Evolutionary conservation across 2,888 invertebrate species (phyloP).

Genomic region (Tetramorium bicarinatum): DNA sequence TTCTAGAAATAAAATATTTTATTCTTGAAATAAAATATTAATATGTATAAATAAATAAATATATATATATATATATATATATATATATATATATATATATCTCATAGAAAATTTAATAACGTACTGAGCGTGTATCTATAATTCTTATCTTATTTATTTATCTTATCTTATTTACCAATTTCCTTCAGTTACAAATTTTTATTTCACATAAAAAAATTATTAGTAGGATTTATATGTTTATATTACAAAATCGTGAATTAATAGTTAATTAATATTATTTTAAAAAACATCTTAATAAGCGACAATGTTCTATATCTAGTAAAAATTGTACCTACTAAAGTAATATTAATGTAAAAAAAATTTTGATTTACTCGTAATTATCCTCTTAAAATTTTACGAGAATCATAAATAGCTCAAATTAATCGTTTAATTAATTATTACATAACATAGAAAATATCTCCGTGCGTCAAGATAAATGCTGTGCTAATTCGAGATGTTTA

Average conservation of each 20-base stretch:
- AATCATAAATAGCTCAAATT: neutral
- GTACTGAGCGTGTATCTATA: neutral
- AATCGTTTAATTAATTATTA: conserved; percentile 14
- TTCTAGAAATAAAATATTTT: no score
- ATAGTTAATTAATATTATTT: neutral
- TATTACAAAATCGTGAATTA: neutral
- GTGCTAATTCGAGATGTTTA: neutral
- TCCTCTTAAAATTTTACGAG: neutral
- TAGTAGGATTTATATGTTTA: neutral
- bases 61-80: no score
- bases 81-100: no score
- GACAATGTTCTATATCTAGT: neutral
- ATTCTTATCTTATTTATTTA: neutral
- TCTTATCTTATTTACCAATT: neutral
- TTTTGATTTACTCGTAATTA: neutral
- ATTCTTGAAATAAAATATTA: neutral
- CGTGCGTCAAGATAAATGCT: neutral
- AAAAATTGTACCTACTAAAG: conserved; percentile 6
- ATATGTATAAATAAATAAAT: neutral
- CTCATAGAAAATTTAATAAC: neutral
- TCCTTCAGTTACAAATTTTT: neutral
- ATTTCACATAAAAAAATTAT: neutral
- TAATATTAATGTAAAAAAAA: neutral
- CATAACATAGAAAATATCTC: neutral
- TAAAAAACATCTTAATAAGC: neutral